Base-by-base conservation (phyloP, 2,113 vertebrate species). In the Erythrocercus mccallii region DNA sequence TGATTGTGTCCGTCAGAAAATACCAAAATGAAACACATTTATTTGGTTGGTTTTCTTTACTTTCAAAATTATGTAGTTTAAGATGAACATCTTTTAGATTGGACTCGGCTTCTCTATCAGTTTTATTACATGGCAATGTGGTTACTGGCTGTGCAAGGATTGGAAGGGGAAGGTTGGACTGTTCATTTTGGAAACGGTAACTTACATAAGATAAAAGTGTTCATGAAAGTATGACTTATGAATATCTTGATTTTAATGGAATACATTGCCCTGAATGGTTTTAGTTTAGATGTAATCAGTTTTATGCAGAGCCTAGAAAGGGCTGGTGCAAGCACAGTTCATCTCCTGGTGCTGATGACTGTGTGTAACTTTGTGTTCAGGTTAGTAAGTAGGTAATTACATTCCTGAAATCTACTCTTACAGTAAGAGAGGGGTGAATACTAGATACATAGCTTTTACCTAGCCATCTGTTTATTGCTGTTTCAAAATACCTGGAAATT, bases 391-490 rank as follows among this genome's bases (percentile, higher is more conserved):
- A 31, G 40, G 16, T 74, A 80, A 79, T 73, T 89, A 21, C 19
- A 18, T 86, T 82, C 33, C 40, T 51, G n/a, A 71, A 71, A 73
- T 78, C 11, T 38, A 11, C 33, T 82, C 2, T 17, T 71, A 6
- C 11, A 57, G 33, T 47, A 68, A 40, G 13, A 48, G 38, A 24
- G 15, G 31, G 8, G 10, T 88, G 53, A 74, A 91, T 51, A 30
- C 10, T 44, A 80, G 61, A 40, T 69, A 48, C 14, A 33, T 10
- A 45, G 22, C 35, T 90, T 77, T 50, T 56, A 22, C 45, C 11
- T 51, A 25, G 35, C 4, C 0, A 0, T 68, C 18, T 71, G 30
- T 71, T 86, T 54, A 74, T 17, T 78, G n/a, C 35, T 81, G 0
- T 66, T 95, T 84, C 44, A 76, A n/a, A 93, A 64, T 72, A 68